Percentiles rank a stretch among this genome's conserved stretches.
Conservation (phyloP, 2,797 vertebrate species). For the Spea hammondii region DNA sequence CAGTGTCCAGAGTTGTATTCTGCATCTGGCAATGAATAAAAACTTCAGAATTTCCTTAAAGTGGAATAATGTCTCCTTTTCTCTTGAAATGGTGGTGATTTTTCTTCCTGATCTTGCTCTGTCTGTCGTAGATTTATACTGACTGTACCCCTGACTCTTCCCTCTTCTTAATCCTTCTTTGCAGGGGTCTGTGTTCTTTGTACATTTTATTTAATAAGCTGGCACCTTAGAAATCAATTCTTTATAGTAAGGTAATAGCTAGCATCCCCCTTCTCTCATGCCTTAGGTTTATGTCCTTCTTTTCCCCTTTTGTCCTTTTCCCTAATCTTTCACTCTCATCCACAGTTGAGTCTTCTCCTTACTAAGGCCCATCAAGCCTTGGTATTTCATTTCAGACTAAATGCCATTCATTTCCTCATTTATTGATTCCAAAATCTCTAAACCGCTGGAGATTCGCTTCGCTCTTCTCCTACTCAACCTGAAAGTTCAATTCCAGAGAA, state of each 20-base stretch:
- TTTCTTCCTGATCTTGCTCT: too few species aligned
- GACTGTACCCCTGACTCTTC: too few species aligned
- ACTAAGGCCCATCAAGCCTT: slow-evolving; percentile 3
- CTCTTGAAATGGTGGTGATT: too few species aligned
- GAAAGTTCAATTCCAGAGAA: slow-evolving; percentile 34
- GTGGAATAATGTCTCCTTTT: too few species aligned
- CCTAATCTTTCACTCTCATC: background rate
- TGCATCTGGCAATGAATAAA: too few species aligned
- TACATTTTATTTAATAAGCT: slow-evolving; percentile 1
- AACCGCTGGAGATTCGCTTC: background rate
- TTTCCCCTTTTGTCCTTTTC: background rate
- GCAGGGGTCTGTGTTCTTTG: background rate
- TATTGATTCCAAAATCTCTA: slow-evolving; percentile 39
- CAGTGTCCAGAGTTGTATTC: too few species aligned
- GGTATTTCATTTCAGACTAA: slow-evolving; percentile 53
- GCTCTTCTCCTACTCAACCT: slow-evolving; percentile 13
- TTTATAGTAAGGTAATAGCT: too few species aligned
- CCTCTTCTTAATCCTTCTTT: too few species aligned
- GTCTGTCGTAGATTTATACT: too few species aligned
- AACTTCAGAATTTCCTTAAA: too few species aligned
- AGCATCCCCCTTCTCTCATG: background rate
- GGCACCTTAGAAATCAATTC: too few species aligned
- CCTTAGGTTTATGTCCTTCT: background rate
- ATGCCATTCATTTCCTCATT: slow-evolving; percentile 52
- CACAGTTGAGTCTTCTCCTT: slow-evolving; percentile 26